These are phyloP conservation scores for Buceros bicornis DNA, from an alignment of 2,797 vertebrate genomes.

Conservation along the genomic window DNA sequence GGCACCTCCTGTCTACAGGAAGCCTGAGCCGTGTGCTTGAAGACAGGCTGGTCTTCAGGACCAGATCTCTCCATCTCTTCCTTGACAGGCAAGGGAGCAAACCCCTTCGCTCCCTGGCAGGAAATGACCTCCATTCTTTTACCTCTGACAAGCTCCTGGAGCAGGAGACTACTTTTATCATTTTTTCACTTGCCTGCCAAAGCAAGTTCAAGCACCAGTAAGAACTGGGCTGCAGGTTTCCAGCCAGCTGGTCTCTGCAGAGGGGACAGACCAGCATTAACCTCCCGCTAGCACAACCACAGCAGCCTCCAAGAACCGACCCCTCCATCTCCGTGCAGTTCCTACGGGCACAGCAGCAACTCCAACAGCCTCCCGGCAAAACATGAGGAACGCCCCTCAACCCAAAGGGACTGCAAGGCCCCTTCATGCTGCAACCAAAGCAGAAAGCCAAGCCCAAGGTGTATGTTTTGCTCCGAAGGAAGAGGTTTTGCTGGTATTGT, in stretches of 20 bases:
- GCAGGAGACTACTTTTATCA: not conserved
- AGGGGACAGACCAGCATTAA: not conserved
- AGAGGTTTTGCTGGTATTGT: not conserved
- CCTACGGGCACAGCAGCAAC: not conserved
- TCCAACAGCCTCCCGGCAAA: not conserved
- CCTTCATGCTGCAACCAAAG: not conserved
- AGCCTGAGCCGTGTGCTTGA: not conserved
- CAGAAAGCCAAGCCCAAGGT: not conserved
- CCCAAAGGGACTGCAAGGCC: not conserved
- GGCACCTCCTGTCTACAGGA: not conserved
- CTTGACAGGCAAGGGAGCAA: not conserved
- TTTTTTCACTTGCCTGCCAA: slow-evolving; percentile 9
- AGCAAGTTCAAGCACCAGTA: not conserved
- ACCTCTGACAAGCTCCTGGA: slow-evolving; percentile 1
- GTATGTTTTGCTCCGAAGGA: not conserved
- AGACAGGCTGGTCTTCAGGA: not conserved
- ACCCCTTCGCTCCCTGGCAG: not conserved
- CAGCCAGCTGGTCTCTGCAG: not conserved
- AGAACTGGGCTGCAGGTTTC: not conserved
- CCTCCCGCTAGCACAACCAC: not conserved
- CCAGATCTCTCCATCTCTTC: not conserved
- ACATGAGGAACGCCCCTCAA: not conserved
- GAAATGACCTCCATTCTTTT: slow-evolving; percentile 20
- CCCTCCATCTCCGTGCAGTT: not conserved
- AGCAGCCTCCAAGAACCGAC: slow-evolving; percentile 17